Base-by-base conservation (phyloP, 2,888 invertebrate genomes). In the Eupithecia exiguata region DNA sequence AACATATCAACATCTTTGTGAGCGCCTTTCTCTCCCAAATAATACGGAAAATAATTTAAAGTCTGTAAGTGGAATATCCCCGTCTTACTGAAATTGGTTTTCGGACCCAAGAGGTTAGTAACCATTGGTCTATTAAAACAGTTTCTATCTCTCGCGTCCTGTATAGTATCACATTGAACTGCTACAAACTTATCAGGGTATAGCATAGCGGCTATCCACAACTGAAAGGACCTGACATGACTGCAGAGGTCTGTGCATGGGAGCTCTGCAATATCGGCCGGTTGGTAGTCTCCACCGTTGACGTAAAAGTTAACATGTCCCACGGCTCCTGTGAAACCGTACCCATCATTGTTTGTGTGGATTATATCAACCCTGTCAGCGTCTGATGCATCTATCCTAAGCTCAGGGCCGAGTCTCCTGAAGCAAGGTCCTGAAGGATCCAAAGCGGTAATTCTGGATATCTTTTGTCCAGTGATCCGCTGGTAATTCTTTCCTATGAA, bases 31-130 rank as follows among this genome's bases (percentile, higher is more conserved):
- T 81, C 71, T 0, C 85, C 87, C 66, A 89, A 75, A 78, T 78
- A 84, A 72, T 83, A 89, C 0, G 89, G 89, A 68, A 81, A 86
- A 2, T 30, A 68, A 40, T 82, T 75, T 5, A 53, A 72, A 0
- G 87, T 86, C 0, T 83, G 74, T 9, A 89, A 71, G 68, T 84
- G 86, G 72, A 82, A 88, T 53, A 88, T 84, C 0, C 88, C 88
- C n/a, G 74, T 74, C 10, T 76, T 83, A 43, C 21, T 83, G 18
- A 69, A 83, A 74, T 88, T 81, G 0, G 78, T 82, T 0, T 84
- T 82, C 1, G 65, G 71, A 16, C 79, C 76, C 25, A 79, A 14
- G 1, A 78, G 21, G 21, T 84, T 84, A 0, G 82, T 83, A 0
- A 81, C 79, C 16, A 72, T 16, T 0, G 85, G 84, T 14, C 76